Evolutionary conservation across 2,113 vertebrate genomes (phyloP).

Genomic region (Panthera uncia): DNA sequence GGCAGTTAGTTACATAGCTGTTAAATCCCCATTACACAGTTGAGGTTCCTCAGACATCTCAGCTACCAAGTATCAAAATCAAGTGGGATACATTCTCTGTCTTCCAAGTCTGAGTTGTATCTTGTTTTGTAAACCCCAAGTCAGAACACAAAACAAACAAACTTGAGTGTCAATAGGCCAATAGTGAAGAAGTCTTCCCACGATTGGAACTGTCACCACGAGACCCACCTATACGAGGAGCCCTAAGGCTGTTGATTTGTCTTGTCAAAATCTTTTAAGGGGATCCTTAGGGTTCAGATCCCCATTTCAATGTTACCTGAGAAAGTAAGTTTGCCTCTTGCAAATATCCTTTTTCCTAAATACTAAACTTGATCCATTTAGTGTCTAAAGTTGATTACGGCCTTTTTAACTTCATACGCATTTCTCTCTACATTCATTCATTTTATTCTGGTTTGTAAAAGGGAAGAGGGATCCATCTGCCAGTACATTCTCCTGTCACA

Average conservation of each 20-base stretch:
- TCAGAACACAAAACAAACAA: not conserved
- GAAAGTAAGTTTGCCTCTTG: not conserved
- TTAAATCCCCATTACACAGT: too few species aligned
- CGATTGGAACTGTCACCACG: not conserved
- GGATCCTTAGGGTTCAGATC: not conserved
- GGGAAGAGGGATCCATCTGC: not conserved
- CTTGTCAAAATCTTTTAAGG: not conserved
- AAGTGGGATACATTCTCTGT: not conserved
- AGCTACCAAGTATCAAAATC: not conserved
- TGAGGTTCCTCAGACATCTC: not conserved
- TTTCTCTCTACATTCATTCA: not conserved
- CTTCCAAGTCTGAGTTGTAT: not conserved
- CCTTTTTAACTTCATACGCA: not conserved
- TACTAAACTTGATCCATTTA: not conserved
- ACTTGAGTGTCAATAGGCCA: not conserved
- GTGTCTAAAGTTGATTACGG: not conserved
- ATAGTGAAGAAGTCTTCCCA: not conserved
- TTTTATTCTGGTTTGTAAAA: not conserved
- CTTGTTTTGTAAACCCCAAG: not conserved
- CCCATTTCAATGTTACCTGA: not conserved
- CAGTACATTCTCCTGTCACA: not conserved
- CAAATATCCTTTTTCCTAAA: not conserved
- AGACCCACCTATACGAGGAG: fast-evolving
- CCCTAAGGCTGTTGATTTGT: too few species aligned
- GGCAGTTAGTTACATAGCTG: not conserved